Evolutionary conservation across 2,888 invertebrate genomes (phyloP), one percentile per base, ranked within the genome.

Genomic region (Cecidostiba fungosa): DNA sequence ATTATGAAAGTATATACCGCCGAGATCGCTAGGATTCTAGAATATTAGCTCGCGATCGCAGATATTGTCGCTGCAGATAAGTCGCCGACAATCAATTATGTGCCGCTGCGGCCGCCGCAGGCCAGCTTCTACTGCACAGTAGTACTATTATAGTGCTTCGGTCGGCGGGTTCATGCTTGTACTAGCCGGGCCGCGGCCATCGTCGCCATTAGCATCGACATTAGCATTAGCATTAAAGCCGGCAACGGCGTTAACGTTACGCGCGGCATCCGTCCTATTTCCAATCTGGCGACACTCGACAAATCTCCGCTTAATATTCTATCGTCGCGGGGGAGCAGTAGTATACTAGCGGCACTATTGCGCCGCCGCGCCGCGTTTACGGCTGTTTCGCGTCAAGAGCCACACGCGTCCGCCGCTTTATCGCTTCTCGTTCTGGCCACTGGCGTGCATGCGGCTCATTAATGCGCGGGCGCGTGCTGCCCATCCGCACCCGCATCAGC

Each of bases 161-260:
- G n/a, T 54, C n/a, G 54, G 54, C 12, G 5, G 54, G 54, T 47
- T 47, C 47, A 5, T 47, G 70, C 14, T 39, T n/a, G 74, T 50
- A 36, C 29, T 1, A 14, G 36, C n/a, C n/a, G n/a, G n/a, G n/a
- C n/a, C n/a, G n/a, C 69, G 39, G 26, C 59, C 77, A 77, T 85
- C 76, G 82, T 73, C 82, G 76, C 84, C 89, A 89, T 90, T 89
- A 90, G 88, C 90, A 91, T 90, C 89, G 88, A 88, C 91, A 90
- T 91, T 90, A 90, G 89, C 91, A 91, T 91, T 91, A 91, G 90
- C 91, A 90, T 88, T 88, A 89, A 88, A 88, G 87, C 87, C 78
- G 69, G 76, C 62, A 26, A 1, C 26, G 10, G 86, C 85, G 87
- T 89, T 87, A 88, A 86, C 87, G 85, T 87, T 87, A 78, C 23